These are phyloP conservation scores for Megathymus violae DNA, from an alignment of 1,140 invertebrate species.

Conservation along the genomic window DNA sequence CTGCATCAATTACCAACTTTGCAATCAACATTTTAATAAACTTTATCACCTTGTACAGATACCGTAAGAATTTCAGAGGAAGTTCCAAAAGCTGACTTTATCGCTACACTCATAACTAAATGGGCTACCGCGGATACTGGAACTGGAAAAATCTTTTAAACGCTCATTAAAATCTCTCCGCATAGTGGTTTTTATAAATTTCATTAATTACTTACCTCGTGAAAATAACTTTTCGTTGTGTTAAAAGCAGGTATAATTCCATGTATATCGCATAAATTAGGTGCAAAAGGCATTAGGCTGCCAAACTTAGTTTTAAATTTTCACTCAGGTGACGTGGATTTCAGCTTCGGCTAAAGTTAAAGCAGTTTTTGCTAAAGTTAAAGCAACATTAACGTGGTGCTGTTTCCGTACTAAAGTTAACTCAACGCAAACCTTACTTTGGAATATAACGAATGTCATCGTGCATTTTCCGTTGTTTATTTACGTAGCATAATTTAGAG, in stretches of 20 bases:
- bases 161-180: neutral
- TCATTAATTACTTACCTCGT: neutral
- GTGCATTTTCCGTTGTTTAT: neutral
- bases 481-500: neutral
- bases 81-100: no score
- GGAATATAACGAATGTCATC: neutral
- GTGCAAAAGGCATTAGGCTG: slow-evolving; percentile 16
- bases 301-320: slow-evolving; percentile 21
- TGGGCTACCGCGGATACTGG: no score
- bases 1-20: no score
- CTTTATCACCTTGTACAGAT: no score
- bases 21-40: no score
- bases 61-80: no score
- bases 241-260: slow-evolving; percentile 9
- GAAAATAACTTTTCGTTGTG: neutral
- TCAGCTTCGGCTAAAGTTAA: neutral
- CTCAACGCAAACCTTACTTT: neutral
- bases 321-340: slow-evolving; percentile 23
- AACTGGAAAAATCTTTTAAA: no score
- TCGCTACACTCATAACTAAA: no score
- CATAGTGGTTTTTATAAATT: neutral
- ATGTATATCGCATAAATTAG: slow-evolving; percentile 26
- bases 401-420: neutral
- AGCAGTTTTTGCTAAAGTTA: slow-evolving; percentile 13
- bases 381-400: neutral